A percentile compares a stretch with the other conserved stretches of the same genome.
Evolutionary conservation across 2,113 vertebrate genomes (phyloP).

Genomic region (Platanista minor): DNA sequence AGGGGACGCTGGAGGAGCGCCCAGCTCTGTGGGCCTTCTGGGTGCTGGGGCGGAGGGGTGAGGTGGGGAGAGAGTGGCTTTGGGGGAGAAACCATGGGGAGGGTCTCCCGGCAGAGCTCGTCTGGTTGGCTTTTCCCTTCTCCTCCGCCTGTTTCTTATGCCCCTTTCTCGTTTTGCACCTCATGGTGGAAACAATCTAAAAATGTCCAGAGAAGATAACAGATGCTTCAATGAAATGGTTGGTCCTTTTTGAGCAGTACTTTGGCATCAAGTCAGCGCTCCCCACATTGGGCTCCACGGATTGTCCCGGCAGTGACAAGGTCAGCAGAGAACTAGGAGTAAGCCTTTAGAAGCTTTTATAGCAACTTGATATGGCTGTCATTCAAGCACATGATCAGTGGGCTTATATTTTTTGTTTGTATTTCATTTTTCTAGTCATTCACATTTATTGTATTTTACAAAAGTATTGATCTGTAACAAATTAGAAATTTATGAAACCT

Average conservation of each 20-base stretch:
- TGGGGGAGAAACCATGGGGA: slow-evolving; percentile 45
- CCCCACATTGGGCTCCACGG: background rate
- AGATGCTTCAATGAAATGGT: background rate
- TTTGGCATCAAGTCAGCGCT: background rate
- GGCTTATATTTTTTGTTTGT: background rate
- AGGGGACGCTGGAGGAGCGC: slow-evolving; percentile 63
- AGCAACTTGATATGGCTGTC: too few relatives aligned
- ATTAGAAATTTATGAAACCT: background rate
- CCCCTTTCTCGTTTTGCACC: slow-evolving; percentile 80
- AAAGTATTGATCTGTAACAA: background rate
- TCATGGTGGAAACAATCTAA: slow-evolving; percentile 89
- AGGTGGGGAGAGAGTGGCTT: slow-evolving; percentile 15
- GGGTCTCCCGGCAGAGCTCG: background rate
- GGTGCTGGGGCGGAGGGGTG: background rate
- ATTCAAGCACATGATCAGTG: background rate
- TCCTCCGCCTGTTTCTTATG: background rate
- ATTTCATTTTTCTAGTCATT: background rate
- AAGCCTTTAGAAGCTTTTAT: background rate
- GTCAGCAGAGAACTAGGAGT: background rate
- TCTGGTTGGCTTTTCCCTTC: background rate
- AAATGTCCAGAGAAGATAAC: background rate
- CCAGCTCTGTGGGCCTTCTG: background rate
- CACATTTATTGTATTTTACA: background rate
- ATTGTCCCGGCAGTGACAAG: background rate
- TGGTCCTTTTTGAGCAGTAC: background rate